Percentiles rank a stretch among this genome's conserved stretches.
Evolutionary conservation across 2,888 invertebrate species (phyloP).

Genomic region (Lepidochitona cinerea): DNA sequence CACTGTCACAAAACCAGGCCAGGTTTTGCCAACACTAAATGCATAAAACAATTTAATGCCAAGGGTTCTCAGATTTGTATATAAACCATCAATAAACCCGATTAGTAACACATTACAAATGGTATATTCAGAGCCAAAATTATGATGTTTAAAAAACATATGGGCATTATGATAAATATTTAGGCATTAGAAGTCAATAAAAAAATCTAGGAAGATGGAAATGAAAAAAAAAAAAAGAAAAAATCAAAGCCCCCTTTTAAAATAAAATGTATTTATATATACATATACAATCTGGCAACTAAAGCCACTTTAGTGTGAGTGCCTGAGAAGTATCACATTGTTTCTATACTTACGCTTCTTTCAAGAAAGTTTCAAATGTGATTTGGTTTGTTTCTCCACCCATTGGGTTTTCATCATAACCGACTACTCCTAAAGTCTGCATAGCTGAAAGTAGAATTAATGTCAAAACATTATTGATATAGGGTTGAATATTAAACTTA

Average conservation of each 20-base stretch:
- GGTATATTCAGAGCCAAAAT: no score
- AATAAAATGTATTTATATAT: not conserved
- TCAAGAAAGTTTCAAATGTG: conserved; percentile 55
- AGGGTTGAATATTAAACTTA: no score
- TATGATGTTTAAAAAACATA: no score
- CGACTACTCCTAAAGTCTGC: conserved; percentile 54
- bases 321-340: not conserved
- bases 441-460: conserved; percentile 51
- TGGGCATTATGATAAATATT: not conserved
- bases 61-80: no score
- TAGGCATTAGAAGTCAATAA: not conserved
- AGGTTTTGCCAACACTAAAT: no score
- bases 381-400: conserved; percentile 56
- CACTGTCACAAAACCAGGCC: no score
- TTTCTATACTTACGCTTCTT: conserved; percentile 57
- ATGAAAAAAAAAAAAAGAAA: not conserved
- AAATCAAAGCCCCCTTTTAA: no score
- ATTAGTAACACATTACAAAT: no score
- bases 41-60: no score
- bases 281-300: not conserved
- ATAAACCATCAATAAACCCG: no score
- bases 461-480: not conserved
- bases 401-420: conserved; percentile 47
- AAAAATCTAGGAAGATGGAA: not conserved
- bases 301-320: not conserved